Percentiles rank a stretch among this genome's conserved stretches.
Conservation (phyloP, 2,888 invertebrate species). For the Ganaspis brasiliensis region DNA sequence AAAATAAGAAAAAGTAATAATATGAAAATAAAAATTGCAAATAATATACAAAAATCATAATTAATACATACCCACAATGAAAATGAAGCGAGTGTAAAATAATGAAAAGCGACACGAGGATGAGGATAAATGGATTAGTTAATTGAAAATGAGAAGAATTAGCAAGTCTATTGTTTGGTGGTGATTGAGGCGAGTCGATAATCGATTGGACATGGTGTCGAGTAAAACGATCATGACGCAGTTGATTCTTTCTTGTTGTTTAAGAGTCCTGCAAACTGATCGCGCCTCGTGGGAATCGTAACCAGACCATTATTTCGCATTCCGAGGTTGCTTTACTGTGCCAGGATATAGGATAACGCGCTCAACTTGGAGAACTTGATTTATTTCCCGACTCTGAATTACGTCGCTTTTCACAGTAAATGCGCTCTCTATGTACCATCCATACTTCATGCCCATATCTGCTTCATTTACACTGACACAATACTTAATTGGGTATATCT, state of each 20-base stretch:
- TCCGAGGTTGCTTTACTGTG: background rate
- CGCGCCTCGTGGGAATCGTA: conserved; percentile 37
- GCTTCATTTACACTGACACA: conserved; percentile 32
- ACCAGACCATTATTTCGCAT: conserved; percentile 42
- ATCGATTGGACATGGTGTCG: conserved; percentile 33
- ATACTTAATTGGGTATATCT: conserved; percentile 37
- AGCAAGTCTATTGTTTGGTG: conserved; percentile 19
- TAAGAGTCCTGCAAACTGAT: conserved; percentile 25
- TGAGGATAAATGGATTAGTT: background rate
- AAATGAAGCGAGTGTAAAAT: no score
- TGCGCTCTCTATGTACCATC: conserved; percentile 17
- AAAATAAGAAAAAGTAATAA: no score
- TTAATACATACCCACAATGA: no score
- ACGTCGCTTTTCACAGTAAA: conserved; percentile 19
- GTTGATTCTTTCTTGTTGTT: conserved; percentile 18
- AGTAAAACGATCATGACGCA: conserved; percentile 19
- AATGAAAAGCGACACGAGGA: background rate
- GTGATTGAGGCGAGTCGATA: conserved; percentile 12
- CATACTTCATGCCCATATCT: conserved; percentile 25
- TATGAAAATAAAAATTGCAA: no score
- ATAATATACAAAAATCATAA: no score
- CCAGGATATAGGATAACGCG: conserved; percentile 31
- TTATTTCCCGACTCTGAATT: conserved; percentile 15
- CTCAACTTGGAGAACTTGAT: conserved; percentile 24
- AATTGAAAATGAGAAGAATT: conserved; percentile 10